These are phyloP conservation scores for Spatulosminthurus flaviceps DNA, from an alignment of 2,888 invertebrate genomes.

Conservation along the genomic window DNA sequence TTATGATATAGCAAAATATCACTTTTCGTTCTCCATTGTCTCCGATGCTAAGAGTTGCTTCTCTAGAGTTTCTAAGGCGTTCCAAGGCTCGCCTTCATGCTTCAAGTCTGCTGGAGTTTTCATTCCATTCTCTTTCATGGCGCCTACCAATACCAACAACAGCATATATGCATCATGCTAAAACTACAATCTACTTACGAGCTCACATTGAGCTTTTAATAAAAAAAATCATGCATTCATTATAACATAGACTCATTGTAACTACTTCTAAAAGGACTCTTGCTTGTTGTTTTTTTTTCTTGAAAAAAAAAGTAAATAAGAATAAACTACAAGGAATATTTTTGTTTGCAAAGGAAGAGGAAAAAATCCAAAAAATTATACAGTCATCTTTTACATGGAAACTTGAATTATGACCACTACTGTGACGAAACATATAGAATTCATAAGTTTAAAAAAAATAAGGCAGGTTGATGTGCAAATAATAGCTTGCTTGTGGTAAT, in stretches of 20 bases:
- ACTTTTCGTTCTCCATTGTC: slow-evolving; percentile 43
- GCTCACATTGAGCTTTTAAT: too few relatives aligned
- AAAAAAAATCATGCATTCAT: background rate
- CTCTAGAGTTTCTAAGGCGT: slow-evolving; percentile 13
- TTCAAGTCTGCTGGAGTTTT: slow-evolving; percentile 19
- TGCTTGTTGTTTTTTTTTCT: too few relatives aligned
- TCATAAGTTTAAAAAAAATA: background rate
- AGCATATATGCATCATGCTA: background rate
- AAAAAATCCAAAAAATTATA: background rate
- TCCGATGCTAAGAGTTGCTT: background rate
- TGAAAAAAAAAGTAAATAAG: too few relatives aligned
- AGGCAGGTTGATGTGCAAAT: background rate
- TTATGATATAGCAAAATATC: slow-evolving; percentile 40
- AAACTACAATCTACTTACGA: too few relatives aligned
- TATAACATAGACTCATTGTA: background rate
- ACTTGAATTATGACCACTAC: background rate
- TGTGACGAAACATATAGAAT: background rate
- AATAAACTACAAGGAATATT: too few relatives aligned
- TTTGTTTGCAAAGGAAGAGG: background rate
- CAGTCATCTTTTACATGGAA: background rate
- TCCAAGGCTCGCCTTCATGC: slow-evolving; percentile 26
- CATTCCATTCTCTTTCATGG: slow-evolving; percentile 21
- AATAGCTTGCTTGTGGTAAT: background rate
- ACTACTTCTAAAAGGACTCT: too few relatives aligned
- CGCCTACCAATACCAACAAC: background rate